A percentile compares a stretch with the other conserved stretches of the same genome.
phyloP scores from a whole-genome alignment of 2,888 invertebrate species.

The Magallana nippona region DNA sequence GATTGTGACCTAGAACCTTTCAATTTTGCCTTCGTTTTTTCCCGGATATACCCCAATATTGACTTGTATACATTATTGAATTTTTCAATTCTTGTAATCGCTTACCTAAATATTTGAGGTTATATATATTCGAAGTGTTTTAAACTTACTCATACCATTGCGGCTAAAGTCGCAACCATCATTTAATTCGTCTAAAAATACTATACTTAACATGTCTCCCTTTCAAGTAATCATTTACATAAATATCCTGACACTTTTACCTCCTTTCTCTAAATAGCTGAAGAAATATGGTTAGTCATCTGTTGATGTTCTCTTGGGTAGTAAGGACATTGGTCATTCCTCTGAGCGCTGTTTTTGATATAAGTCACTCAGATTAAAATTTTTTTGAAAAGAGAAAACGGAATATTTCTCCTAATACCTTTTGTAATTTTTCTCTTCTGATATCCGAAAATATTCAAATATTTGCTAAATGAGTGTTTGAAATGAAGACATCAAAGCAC shows the following conservation, averaged over 20 bases:
- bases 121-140: slow-evolving; percentile 20
- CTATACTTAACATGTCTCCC: background rate
- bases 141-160: slow-evolving; percentile 27
- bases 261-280: background rate
- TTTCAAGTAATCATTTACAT: background rate
- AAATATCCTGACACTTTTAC: slow-evolving; percentile 6
- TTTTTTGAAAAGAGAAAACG: too few species aligned
- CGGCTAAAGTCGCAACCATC: background rate
- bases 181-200: slow-evolving; percentile 11
- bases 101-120: background rate
- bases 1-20: background rate
- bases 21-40: background rate
- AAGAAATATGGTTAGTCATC: background rate
- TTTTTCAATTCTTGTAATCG: background rate
- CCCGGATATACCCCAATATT: slow-evolving; percentile 18
- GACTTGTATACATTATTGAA: background rate
- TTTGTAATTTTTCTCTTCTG: too few species aligned
- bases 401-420: too few species aligned
- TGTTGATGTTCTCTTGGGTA: background rate
- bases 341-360: too few species aligned
- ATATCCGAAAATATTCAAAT: too few species aligned
- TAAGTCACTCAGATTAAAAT: too few species aligned
- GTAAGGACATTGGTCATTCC: too few species aligned
- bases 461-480: too few species aligned
- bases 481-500: too few species aligned